Percentiles rank a stretch among this genome's conserved stretches.
These are phyloP conservation scores for Atethmia centrago DNA, from an alignment of 2,888 invertebrate species.

Conservation along the genomic window DNA sequence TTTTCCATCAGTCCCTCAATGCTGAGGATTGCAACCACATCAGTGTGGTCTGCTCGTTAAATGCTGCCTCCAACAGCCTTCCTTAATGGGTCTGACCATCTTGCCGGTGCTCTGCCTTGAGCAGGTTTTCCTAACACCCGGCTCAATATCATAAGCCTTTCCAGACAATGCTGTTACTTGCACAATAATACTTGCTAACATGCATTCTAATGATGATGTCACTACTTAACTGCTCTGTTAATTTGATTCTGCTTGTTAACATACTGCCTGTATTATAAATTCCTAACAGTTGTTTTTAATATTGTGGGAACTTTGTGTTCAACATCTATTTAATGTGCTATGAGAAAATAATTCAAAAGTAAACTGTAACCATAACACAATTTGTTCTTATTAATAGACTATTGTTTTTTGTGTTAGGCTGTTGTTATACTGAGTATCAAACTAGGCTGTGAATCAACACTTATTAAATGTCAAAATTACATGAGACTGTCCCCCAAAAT, in stretches of 20 bases:
- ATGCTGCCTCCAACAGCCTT: no score
- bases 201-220: neutral
- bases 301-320: constrained; percentile 19
- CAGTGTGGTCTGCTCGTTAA: no score
- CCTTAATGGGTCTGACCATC: no score
- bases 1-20: no score
- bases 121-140: no score
- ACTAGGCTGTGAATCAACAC: no score
- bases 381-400: neutral
- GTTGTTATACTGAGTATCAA: no score
- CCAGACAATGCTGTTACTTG: neutral
- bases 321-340: neutral
- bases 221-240: neutral
- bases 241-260: constrained; percentile 11
- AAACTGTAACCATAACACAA: neutral
- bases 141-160: no score
- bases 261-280: neutral
- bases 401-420: constrained; percentile 8
- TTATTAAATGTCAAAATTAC: no score
- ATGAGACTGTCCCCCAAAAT: no score
- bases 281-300: constrained; percentile 16
- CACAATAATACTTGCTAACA: neutral
- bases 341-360: constrained; percentile 17
- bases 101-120: no score
- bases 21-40: no score